Conservation (phyloP, 2,888 invertebrate species). For the Patella depressa region DNA sequence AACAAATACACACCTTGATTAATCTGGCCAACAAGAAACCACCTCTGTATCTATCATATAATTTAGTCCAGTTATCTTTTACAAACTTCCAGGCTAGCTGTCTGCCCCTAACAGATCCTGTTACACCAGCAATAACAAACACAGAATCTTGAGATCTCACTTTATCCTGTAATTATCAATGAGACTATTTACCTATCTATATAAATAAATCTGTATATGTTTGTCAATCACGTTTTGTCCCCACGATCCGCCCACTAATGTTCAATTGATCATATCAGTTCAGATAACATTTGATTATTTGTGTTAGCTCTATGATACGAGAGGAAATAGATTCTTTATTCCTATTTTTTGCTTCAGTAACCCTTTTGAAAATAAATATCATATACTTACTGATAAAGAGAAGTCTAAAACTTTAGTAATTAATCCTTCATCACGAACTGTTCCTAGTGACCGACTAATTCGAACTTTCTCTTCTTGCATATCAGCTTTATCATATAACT, state of each 20-base stretch:
- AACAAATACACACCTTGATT: slow-evolving; percentile 76
- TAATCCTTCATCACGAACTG: slow-evolving; percentile 80
- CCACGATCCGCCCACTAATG: too few species aligned
- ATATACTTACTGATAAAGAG: slow-evolving; percentile 74
- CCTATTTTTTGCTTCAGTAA: too few species aligned
- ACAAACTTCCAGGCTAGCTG: slow-evolving; percentile 93
- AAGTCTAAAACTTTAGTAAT: slow-evolving; percentile 79
- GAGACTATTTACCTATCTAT: too few species aligned
- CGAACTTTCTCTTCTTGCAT: slow-evolving; percentile 94
- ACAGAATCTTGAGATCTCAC: slow-evolving; percentile 93
- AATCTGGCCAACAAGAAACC: slow-evolving; percentile 86
- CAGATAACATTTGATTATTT: too few species aligned
- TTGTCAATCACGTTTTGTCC: too few species aligned
- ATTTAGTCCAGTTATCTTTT: slow-evolving; percentile 84
- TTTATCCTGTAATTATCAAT: slow-evolving; percentile 79
- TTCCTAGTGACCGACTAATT: slow-evolving; percentile 87
- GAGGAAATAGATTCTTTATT: too few species aligned
- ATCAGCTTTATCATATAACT: slow-evolving; percentile 82
- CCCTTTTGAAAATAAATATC: too few species aligned
- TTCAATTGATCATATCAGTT: too few species aligned
- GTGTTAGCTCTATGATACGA: too few species aligned
- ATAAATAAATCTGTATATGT: too few species aligned
- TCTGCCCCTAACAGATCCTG: slow-evolving; percentile 84
- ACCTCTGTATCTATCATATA: slow-evolving; percentile 83
- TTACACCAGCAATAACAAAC: slow-evolving; percentile 89